phyloP scores from a whole-genome alignment of 2,888 invertebrate species.

The Rosalia funebris region DNA sequence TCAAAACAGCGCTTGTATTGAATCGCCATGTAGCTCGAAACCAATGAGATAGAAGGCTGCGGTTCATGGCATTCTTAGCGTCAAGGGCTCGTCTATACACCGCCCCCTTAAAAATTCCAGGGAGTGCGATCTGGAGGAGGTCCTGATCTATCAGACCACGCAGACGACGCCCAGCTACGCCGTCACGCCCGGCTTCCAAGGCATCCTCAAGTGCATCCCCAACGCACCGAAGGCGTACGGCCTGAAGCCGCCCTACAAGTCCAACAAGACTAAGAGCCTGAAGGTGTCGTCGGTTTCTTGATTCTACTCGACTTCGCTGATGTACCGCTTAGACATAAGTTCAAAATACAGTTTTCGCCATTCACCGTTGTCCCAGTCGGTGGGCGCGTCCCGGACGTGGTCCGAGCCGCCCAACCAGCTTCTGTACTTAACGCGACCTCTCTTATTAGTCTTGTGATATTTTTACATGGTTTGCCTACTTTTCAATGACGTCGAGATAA shows the following conservation, averaged over 20 bases:
- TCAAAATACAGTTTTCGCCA: constrained; percentile 11
- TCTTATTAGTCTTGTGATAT: constrained; percentile 32
- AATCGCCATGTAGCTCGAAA: too few relatives aligned
- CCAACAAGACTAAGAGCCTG: constrained; percentile 44
- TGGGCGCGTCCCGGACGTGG: not conserved
- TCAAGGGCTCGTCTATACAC: too few relatives aligned
- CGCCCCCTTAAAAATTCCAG: constrained; percentile 66
- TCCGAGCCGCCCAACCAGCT: not conserved
- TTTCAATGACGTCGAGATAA: constrained; percentile 28
- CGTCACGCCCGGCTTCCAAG: constrained; percentile 53
- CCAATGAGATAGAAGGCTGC: too few relatives aligned
- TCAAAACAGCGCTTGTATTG: too few relatives aligned
- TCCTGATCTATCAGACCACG: constrained; percentile 67
- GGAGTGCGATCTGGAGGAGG: constrained; percentile 79
- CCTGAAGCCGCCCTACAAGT: constrained; percentile 45
- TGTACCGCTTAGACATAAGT: constrained; percentile 3
- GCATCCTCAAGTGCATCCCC: constrained; percentile 60
- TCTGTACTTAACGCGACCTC: constrained; percentile 16
- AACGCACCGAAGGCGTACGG: constrained; percentile 49
- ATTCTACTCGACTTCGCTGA: constrained; percentile 30
- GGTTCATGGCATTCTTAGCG: too few relatives aligned
- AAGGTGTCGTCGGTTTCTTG: constrained; percentile 44
- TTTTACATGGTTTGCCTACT: constrained; percentile 25
- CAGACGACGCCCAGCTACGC: constrained; percentile 52
- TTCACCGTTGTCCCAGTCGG: constrained; percentile 6